These are phyloP conservation scores for Coptodon bakossiorum DNA, from an alignment of 2,113 vertebrate genomes.

Conservation along the genomic window DNA sequence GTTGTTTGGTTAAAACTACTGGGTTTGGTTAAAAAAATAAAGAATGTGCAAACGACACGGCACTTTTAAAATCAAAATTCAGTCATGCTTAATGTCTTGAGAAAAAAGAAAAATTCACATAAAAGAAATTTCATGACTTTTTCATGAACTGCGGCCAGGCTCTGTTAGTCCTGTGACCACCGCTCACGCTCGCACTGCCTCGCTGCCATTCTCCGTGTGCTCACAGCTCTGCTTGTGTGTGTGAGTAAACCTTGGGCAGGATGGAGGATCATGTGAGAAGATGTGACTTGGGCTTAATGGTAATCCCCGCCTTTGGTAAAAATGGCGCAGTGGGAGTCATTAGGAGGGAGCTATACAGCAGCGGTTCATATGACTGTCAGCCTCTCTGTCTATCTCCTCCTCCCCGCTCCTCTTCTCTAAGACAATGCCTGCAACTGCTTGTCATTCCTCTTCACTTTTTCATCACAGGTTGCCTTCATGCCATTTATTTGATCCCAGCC, in stretches of 20 bases:
- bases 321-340: slow-evolving; percentile 59
- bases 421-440: not conserved
- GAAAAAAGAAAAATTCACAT: not conserved
- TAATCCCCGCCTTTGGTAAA: slow-evolving; percentile 67
- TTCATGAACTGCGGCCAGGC: not conserved
- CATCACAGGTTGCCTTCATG: not conserved
- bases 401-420: not conserved
- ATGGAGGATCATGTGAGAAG: slow-evolving; percentile 67
- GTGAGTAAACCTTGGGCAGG: slow-evolving; percentile 34
- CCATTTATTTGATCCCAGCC: not conserved
- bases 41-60: not conserved
- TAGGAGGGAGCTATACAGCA: slow-evolving; percentile 11
- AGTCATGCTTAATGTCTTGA: not conserved
- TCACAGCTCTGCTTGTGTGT: slow-evolving; percentile 17
- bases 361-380: slow-evolving; percentile 44
- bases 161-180: slow-evolving; percentile 29
- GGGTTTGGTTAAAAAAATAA: not conserved
- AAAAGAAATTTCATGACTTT: not conserved
- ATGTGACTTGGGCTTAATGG: slow-evolving; percentile 64
- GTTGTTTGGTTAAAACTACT: not conserved
- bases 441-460: not conserved
- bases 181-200: not conserved
- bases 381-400: not conserved
- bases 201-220: not conserved
- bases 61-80: not conserved